A percentile compares a stretch with the other conserved stretches of the same genome.
These are phyloP conservation scores for Barbus barbus DNA, from an alignment of 2,113 vertebrate genomes.

Conservation along the genomic window DNA sequence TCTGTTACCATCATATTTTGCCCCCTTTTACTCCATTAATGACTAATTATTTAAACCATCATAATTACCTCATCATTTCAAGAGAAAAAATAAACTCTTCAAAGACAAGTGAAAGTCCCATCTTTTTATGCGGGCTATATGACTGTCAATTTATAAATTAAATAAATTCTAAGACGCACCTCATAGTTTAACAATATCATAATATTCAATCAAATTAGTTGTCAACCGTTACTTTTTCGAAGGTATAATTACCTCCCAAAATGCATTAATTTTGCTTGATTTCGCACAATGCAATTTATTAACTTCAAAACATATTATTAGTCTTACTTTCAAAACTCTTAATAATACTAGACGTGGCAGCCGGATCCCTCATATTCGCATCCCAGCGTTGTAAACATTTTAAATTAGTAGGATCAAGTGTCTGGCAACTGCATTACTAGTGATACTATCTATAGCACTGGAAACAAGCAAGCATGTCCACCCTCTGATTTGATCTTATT, in stretches of 20 bases:
- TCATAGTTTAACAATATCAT: not conserved
- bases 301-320: not conserved
- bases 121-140: not conserved
- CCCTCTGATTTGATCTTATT: not conserved
- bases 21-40: not conserved
- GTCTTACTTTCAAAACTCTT: not conserved
- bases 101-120: not conserved
- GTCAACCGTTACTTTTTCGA: not conserved
- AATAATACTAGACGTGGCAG: not conserved
- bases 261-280: not conserved
- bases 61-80: not conserved
- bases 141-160: too few species aligned
- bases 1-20: too few species aligned
- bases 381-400: not conserved
- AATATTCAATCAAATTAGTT: too few species aligned
- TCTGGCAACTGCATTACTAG: not conserved
- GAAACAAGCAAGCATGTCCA: conserved; percentile 2
- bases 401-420: not conserved
- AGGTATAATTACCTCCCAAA: not conserved
- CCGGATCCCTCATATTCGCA: not conserved
- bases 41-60: not conserved
- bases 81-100: not conserved
- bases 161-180: too few species aligned
- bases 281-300: not conserved
- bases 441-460: not conserved